Conservation (phyloP, 1,140 invertebrate genomes). For the Drosophila sp. region DNA sequence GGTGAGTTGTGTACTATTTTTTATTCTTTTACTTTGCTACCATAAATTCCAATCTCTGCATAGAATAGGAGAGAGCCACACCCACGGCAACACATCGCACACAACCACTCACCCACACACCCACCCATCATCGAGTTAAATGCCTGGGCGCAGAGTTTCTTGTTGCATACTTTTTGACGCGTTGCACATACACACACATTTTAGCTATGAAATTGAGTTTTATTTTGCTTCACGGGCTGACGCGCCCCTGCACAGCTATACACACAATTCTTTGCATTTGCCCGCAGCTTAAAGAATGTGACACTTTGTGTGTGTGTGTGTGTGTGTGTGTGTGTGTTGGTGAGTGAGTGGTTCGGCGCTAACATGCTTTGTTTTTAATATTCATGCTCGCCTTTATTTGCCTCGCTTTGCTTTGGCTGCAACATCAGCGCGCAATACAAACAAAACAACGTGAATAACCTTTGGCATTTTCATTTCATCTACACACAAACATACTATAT, state of each 20-base stretch:
- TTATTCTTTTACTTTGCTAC: conserved; percentile 14
- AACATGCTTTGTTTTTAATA: conserved; percentile 56
- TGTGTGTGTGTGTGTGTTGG: conserved; percentile 13
- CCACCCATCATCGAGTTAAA: conserved; percentile 49
- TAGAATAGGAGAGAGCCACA: conserved; percentile 13
- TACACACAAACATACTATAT: no score
- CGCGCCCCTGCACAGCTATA: conserved; percentile 45
- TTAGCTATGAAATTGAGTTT: conserved; percentile 77
- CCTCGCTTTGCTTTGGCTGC: conserved; percentile 20
- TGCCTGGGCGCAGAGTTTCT: conserved; percentile 46
- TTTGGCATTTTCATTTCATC: conserved; percentile 27
- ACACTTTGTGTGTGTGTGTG: conserved; percentile 16
- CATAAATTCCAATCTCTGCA: conserved; percentile 71
- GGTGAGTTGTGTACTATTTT: background rate
- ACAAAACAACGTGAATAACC: conserved; percentile 27
- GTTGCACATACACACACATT: conserved; percentile 50
- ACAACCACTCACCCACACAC: no score
- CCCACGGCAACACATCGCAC: background rate
- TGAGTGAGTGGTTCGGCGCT: conserved; percentile 20
- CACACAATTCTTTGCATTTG: conserved; percentile 39
- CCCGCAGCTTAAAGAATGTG: conserved; percentile 20
- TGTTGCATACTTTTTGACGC: conserved; percentile 62
- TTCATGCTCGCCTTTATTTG: conserved; percentile 61
- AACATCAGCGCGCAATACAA: conserved; percentile 10
- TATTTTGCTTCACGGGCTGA: conserved; percentile 59